Evolutionary conservation across 2,888 invertebrate genomes (phyloP).

Genomic region (Heliconius ismenius): DNA sequence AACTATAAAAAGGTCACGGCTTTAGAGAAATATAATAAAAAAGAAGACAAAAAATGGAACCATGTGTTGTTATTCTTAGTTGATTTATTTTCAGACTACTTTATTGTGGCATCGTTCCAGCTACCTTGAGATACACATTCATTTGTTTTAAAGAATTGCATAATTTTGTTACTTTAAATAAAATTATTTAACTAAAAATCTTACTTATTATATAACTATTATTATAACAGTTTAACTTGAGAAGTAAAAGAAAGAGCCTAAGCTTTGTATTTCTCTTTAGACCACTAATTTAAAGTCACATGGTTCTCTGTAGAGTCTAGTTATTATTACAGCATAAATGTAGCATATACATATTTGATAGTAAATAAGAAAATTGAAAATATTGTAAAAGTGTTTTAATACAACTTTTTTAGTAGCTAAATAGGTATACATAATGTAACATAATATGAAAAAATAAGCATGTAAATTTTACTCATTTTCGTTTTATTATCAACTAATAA

Average conservation of each 20-base stretch:
- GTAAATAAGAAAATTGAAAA: too few relatives aligned
- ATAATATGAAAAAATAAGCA: neutral
- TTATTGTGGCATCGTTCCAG: neutral
- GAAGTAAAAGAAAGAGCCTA: too few relatives aligned
- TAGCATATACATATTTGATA: too few relatives aligned
- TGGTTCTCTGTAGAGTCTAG: too few relatives aligned
- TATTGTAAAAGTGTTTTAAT: too few relatives aligned
- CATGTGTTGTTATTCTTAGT: constrained; percentile 7
- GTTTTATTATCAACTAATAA: neutral
- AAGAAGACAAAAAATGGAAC: neutral
- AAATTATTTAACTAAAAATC: neutral
- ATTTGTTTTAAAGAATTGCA: neutral
- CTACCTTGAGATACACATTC: neutral
- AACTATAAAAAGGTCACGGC: constrained; percentile 8
- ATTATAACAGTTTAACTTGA: neutral
- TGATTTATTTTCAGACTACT: neutral
- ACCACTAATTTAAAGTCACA: too few relatives aligned
- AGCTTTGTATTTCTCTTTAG: too few relatives aligned
- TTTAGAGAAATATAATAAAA: constrained; percentile 3
- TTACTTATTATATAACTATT: neutral
- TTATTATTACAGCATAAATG: too few relatives aligned
- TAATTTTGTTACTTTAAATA: neutral
- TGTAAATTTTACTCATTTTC: neutral
- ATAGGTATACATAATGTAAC: too few relatives aligned
- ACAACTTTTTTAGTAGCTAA: too few relatives aligned